phyloP scores from a whole-genome alignment of 1,140 invertebrate genomes.

The Bactericera cockerelli region DNA sequence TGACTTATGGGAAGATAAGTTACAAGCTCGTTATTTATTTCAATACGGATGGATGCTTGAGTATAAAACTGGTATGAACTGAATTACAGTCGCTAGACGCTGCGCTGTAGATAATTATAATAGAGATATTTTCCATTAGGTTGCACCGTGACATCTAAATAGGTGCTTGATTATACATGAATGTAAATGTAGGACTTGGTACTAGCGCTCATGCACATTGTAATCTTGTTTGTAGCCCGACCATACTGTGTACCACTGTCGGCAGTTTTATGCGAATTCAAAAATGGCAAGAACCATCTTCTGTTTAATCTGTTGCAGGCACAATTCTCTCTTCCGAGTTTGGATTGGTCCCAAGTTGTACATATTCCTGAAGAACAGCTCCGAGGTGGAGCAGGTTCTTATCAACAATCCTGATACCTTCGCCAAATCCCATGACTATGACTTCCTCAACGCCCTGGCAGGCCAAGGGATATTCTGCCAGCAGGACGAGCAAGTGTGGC shows the following conservation, averaged over 20 bases:
- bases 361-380: constrained; percentile 2
- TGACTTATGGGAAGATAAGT: constrained; percentile 6
- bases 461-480: background rate
- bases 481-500: background rate
- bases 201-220: too few relatives aligned
- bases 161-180: background rate
- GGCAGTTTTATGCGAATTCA: too few relatives aligned
- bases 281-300: background rate
- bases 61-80: background rate
- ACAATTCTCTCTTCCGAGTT: background rate
- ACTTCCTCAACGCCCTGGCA: background rate
- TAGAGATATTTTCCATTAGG: too few relatives aligned
- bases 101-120: too few relatives aligned
- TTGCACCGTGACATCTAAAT: constrained; percentile 7
- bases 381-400: background rate
- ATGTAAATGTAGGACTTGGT: background rate
- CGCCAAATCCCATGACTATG: constrained; percentile 4
- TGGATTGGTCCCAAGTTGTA: constrained; percentile 6
- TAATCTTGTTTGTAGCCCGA: too few relatives aligned
- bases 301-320: background rate
- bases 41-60: too few relatives aligned
- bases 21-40: constrained; percentile 4
- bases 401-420: constrained; percentile 2
- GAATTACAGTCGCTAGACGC: background rate
- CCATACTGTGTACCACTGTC: too few relatives aligned